Evolutionary conservation across 2,797 vertebrate species (phyloP), one percentile per base, ranked within the genome.

Genomic region (Rachycentron canadum): DNA sequence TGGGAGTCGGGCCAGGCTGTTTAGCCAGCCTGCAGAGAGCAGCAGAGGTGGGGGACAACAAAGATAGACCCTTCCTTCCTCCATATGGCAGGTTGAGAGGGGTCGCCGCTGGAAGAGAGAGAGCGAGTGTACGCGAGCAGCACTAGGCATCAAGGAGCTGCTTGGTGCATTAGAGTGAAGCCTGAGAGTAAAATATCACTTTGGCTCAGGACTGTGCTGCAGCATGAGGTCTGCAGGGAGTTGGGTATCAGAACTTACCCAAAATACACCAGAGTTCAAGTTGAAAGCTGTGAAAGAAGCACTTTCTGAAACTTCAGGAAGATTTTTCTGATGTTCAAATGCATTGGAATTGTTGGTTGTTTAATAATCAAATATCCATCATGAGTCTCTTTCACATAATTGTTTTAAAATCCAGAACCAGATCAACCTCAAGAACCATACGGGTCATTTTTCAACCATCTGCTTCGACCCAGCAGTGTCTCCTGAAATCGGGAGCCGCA

Each of bases 71-170:
- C 58, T 65, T 58, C 19, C 0, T 59, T 76, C 63, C 68, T 79
- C 85, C 88, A 87, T 91, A 88, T 91, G 89, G 84, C 72, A 69
- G 72, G 71, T 70, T 70, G 69, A 63, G 60, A 55, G 63, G 61
- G 77, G 69, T 62, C 52, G 1, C 30, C 4, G 30, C 61, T 70
- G 64, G 38, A 52, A 78, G 55, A 74, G 62, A 74, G 62, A 70
- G 34, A 57, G 59, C 38, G 43, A 41, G 49, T 4, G n/a, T 47
- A 40, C 28, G 56, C 66, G 53, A 69, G 63, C 72, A 67, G 43
- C 49, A 26, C 19, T 81, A 21, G 2, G 50, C 65, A 57, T 69
- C 61, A 69, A 74, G 43, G 49, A 73, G 57, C 57, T 53, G 38
- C 32, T 69, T 70, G 45, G 57, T 63, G 47, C 53, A 69, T 5